A percentile compares a stretch with the other conserved stretches of the same genome.
phyloP scores from a whole-genome alignment of 2,113 vertebrate species.

The Pteronura brasiliensis region DNA sequence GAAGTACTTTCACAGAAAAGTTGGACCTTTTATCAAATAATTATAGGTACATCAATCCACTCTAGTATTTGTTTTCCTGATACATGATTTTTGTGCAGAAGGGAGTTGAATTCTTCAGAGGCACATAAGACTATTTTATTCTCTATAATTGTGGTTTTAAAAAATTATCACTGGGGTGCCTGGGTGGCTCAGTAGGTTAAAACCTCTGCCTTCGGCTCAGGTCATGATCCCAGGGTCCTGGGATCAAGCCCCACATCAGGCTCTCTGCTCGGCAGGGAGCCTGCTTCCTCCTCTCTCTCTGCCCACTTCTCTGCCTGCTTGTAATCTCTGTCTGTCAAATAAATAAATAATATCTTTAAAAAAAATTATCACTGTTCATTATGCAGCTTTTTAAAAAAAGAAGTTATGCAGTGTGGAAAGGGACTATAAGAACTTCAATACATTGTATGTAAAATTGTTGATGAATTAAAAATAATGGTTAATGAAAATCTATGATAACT shows the following conservation, averaged over 20 bases:
- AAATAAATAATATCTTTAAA: too few species aligned
- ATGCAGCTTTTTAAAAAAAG: neutral
- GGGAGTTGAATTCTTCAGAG: neutral
- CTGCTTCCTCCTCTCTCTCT: too few species aligned
- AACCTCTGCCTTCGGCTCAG: too few species aligned
- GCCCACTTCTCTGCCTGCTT: too few species aligned
- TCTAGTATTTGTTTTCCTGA: neutral
- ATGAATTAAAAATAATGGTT: neutral
- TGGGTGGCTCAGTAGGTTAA: too few species aligned
- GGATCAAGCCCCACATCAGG: too few species aligned
- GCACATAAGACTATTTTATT: neutral
- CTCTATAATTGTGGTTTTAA: neutral
- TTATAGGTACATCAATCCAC: neutral
- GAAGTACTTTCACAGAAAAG: constrained; percentile 18
- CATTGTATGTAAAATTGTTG: neutral
- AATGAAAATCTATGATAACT: neutral
- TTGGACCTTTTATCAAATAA: neutral
- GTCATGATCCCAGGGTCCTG: too few species aligned
- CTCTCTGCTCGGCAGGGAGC: too few species aligned
- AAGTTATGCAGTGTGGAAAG: neutral
- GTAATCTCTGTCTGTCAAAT: too few species aligned
- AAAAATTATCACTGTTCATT: neutral
- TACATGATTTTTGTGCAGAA: neutral
- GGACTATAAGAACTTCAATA: neutral
- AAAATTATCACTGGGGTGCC: neutral